Evolutionary conservation across 2,113 vertebrate species (phyloP).

Genomic region (Pollimyrus isidori): DNA sequence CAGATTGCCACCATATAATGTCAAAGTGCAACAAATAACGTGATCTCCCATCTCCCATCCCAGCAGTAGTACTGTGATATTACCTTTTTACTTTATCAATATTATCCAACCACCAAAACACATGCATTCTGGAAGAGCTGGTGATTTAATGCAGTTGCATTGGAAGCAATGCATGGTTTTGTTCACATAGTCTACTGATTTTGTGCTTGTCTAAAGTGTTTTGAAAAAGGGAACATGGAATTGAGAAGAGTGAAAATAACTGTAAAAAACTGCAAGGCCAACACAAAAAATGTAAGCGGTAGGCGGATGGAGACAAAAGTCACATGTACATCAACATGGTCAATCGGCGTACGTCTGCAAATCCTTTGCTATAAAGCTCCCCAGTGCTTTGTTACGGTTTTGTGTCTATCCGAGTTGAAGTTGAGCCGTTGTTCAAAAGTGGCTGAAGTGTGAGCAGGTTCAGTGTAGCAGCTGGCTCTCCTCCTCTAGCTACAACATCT

Average conservation of each 20-base stretch:
- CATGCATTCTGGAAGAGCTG: background rate
- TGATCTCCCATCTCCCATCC: background rate
- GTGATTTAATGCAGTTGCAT: background rate
- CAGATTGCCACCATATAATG: background rate
- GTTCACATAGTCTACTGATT: background rate
- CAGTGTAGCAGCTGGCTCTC: background rate
- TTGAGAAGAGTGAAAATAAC: background rate
- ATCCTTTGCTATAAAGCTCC: background rate
- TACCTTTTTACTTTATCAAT: background rate
- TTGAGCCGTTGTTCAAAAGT: background rate
- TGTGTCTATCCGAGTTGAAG: background rate
- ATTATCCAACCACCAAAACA: too few relatives aligned
- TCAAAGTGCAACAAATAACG: background rate
- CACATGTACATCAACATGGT: background rate
- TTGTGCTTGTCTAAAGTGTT: background rate
- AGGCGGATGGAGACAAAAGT: background rate
- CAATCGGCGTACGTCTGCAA: background rate
- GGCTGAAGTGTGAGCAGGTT: background rate
- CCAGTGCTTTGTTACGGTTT: background rate
- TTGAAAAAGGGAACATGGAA: background rate
- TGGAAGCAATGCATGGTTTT: background rate
- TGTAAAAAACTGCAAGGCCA: background rate
- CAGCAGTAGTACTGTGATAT: background rate
- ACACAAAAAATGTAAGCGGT: background rate
- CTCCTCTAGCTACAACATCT: background rate